Evolutionary conservation across 2,113 vertebrate species (phyloP).

Genomic region (Loxodonta africana): DNA sequence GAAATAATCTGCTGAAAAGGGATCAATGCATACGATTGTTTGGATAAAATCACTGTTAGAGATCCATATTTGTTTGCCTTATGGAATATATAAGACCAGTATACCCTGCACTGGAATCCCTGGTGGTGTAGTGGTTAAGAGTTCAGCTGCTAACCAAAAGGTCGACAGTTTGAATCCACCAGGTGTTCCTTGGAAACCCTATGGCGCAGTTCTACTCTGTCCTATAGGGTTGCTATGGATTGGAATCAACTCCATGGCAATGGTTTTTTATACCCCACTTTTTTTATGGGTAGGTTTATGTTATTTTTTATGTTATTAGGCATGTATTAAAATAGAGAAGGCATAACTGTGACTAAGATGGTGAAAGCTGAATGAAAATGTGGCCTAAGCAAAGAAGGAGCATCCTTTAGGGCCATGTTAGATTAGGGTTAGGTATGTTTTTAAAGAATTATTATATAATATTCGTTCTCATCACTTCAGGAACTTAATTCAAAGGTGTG

Average conservation of each 20-base stretch:
- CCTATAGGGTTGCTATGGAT: too few relatives aligned
- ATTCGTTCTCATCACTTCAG: slow-evolving; percentile 38
- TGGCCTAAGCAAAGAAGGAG: not conserved
- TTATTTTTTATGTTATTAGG: not conserved
- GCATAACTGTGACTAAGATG: not conserved
- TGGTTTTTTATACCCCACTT: too few relatives aligned
- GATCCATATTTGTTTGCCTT: not conserved
- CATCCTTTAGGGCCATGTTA: not conserved
- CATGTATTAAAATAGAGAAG: not conserved
- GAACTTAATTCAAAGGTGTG: not conserved
- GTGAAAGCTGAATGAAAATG: not conserved
- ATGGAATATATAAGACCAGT: not conserved
- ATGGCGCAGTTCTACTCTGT: too few relatives aligned
- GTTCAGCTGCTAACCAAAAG: too few relatives aligned
- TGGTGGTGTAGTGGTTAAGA: too few relatives aligned
- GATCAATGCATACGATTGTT: not conserved
- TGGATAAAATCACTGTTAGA: not conserved
- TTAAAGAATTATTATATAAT: not conserved
- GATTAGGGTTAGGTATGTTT: not conserved
- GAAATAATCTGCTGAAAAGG: not conserved
- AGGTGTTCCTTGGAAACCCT: too few relatives aligned
- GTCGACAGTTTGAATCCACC: too few relatives aligned
- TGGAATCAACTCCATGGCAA: too few relatives aligned
- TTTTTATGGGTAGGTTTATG: too few relatives aligned
- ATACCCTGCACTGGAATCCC: not conserved